Evolutionary conservation across 92 coral and sea anemone species (phyloP), one percentile per base, ranked within the genome.

Genomic region (Phymanthus crucifer): DNA sequence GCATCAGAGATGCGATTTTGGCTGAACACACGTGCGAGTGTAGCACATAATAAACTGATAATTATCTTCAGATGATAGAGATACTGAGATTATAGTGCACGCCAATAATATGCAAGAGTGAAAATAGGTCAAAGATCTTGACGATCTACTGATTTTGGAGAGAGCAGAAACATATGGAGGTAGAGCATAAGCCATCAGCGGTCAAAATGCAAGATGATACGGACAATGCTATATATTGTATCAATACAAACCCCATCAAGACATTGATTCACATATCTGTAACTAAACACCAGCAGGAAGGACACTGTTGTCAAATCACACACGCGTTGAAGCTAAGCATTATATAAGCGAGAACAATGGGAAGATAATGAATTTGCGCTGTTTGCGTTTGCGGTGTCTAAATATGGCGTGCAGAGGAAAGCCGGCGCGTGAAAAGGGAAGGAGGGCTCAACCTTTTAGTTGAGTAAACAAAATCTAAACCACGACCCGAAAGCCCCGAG

Each of bases 391-490:
- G 68, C 68, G 32, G 68, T 12, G 68, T 50, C 40, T 26, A 74
- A 74, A 48, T 26, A 74, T 31, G n/a, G 78, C 67, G 32, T 9
- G 66, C n/a, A 40, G 18, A 74, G 67, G 19, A 46, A 45, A 29
- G 16, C 52, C 40, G 40, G 13, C 14, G 65, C 36, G 16, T 16
- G 57, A 21, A 35, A 34, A 47, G 56, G 14, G 13, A 40, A 47
- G n/a, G 32, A 48, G 27, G 11, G 29, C 29, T 26, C 27, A 75
- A 58, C 52, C 80, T 76, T 56, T 76, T 65, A 43, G 82, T 67
- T 78, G 82, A 78, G 40, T 66, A 78, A 78, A 78, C 82, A 78
- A 17, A 10, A 16, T 1, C 31, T 12, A 46, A 50, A 75, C 43
- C 71, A 35, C 8, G 67, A 36, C 33, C 26, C 6, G 32, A 71